These are phyloP conservation scores for Oligia fasciuncula DNA, from an alignment of 2,888 invertebrate species.

Conservation along the genomic window DNA sequence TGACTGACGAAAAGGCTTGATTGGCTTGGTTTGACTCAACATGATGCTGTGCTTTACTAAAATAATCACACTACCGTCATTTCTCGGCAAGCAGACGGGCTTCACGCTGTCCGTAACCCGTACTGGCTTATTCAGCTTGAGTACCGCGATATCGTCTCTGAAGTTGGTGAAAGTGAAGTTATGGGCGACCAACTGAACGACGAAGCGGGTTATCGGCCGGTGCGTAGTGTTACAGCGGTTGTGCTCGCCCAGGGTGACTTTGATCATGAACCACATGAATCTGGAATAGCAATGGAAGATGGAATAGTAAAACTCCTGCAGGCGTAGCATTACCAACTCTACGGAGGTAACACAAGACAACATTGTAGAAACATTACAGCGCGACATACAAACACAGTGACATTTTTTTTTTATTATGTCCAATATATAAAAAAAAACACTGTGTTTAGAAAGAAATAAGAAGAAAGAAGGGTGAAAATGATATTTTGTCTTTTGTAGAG, in stretches of 20 bases:
- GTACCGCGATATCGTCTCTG: slow-evolving; percentile 95
- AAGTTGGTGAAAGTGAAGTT: slow-evolving; percentile 95
- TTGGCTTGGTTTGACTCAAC: background rate
- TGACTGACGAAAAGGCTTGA: background rate
- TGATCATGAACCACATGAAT: slow-evolving; percentile 98
- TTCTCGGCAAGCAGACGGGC: slow-evolving; percentile 94
- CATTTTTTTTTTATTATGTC: no score
- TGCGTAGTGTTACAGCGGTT: slow-evolving; percentile 93
- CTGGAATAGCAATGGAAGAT: slow-evolving; percentile 79
- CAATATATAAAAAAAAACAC: background rate
- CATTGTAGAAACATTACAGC: background rate
- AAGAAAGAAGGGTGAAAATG: no score
- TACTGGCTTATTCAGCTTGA: slow-evolving; percentile 94
- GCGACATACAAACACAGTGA: background rate
- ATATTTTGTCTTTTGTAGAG: background rate
- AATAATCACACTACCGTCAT: slow-evolving; percentile 86
- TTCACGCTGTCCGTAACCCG: slow-evolving; percentile 94
- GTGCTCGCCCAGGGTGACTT: slow-evolving; percentile 96
- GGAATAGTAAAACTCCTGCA: background rate
- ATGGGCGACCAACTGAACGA: slow-evolving; percentile 93
- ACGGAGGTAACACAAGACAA: background rate
- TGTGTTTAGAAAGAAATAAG: background rate
- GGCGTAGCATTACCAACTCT: background rate
- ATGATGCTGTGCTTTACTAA: background rate
- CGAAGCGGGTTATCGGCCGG: slow-evolving; percentile 93